Percentiles rank a stretch among this genome's conserved stretches.
Conservation (phyloP, 2,113 vertebrate species). For the Perca flavescens region DNA sequence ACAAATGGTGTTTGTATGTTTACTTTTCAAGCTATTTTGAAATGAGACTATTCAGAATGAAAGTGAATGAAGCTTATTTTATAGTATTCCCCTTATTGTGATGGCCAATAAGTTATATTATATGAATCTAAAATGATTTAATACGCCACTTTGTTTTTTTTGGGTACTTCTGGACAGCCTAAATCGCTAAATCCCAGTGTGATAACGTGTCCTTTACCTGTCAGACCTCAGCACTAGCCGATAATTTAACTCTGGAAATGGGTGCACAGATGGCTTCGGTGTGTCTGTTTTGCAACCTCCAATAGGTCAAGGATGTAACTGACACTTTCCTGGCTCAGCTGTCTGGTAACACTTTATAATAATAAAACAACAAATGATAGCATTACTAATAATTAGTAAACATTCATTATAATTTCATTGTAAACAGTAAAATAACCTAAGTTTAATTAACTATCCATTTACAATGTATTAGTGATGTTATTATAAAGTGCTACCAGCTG, state of each 20-base stretch:
- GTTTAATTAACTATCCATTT: too few species aligned
- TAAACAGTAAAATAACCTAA: too few species aligned
- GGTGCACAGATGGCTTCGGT: not conserved
- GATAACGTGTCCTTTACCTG: not conserved
- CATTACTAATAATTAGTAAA: too few species aligned
- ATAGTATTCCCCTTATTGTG: not conserved
- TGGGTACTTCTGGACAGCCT: not conserved
- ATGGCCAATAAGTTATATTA: not conserved
- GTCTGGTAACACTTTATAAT: too few species aligned
- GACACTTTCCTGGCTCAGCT: conserved; percentile 1
- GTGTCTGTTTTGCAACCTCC: not conserved
- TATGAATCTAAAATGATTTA: not conserved
- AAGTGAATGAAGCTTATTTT: not conserved
- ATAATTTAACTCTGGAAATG: conserved; percentile 12
- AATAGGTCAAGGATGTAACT: conserved; percentile 14
- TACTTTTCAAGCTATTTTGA: conserved; percentile 7
- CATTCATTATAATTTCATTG: too few species aligned
- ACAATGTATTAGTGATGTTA: too few species aligned
- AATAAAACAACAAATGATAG: too few species aligned
- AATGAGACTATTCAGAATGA: not conserved
- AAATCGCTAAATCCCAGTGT: not conserved
- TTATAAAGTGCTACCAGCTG: too few species aligned
- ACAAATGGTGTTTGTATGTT: not conserved
- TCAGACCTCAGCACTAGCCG: not conserved
- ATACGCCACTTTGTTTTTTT: not conserved